Evolutionary conservation across 2,113 vertebrate species (phyloP).

Genomic region (Festucalex cinctus): DNA sequence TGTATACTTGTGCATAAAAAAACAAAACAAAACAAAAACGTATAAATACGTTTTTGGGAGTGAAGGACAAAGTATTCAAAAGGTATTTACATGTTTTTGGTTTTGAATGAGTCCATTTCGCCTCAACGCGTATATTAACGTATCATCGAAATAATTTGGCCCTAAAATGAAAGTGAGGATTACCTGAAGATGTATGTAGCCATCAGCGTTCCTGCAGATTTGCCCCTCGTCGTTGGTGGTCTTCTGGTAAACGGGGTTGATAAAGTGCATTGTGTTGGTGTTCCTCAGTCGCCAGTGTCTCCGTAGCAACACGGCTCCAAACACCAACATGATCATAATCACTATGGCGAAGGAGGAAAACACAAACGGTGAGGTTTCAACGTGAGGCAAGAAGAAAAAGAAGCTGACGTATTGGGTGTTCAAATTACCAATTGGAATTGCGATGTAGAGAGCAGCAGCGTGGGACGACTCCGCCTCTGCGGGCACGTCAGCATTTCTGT

Average conservation of each 20-base stretch:
- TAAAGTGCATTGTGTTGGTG: constrained; percentile 87
- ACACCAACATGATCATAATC: constrained; percentile 63
- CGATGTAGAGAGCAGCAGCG: constrained; percentile 64
- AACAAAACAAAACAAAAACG: no score
- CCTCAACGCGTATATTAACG: not conserved
- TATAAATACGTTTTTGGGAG: no score
- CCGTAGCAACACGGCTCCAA: constrained; percentile 75
- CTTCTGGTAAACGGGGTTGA: constrained; percentile 91
- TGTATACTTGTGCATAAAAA: no score
- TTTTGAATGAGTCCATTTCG: no score
- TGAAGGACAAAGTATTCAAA: no score
- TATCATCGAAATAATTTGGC: not conserved
- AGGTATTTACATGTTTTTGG: no score
- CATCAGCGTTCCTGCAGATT: constrained; percentile 80
- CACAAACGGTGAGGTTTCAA: not conserved
- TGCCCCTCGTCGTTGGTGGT: constrained; percentile 83
- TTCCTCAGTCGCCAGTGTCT: constrained; percentile 81
- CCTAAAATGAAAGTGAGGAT: constrained; percentile 8
- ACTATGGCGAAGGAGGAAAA: constrained; percentile 47
- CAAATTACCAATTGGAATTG: constrained; percentile 79
- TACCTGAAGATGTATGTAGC: constrained; percentile 83
- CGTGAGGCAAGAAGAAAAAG: not conserved
- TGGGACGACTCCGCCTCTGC: constrained; percentile 34
- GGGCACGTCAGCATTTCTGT: constrained; percentile 19
- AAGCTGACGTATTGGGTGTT: not conserved